Evolutionary conservation across 2,113 vertebrate species (phyloP), one percentile per base, ranked within the genome.

Genomic region (Poecilia latipinna): DNA sequence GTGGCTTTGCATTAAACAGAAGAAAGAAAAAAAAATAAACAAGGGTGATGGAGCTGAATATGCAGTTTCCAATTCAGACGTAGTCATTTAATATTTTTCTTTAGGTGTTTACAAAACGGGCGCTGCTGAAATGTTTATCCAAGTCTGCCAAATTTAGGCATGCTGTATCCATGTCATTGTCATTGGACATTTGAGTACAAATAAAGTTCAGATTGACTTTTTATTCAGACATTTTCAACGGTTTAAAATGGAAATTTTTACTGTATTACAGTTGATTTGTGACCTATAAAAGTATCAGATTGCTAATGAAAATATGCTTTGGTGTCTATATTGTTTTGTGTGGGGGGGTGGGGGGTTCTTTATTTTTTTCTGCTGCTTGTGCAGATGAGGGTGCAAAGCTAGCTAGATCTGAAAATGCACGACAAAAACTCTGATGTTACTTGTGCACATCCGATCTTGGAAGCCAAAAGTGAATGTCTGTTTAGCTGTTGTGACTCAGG

Each of bases 61-160:
- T n/a, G 5, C 73, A 77, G 73, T 35, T 77, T 73, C 12, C 26
- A 73, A 69, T 31, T 31, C 17, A 44, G 12, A 42, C 19, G 48
- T 29, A 12, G 44, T 74, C 51, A 10, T 57, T 57, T 57, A 19
- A 57, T 2, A 22, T 54, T 24, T 24, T 24, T 10, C 51, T 24
- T 57, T 10, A n/a, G 19, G 7, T 54, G 5, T n/a, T 57, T 57
- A 11, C 51, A 57, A 57, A 48, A 48, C 17, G 4, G 44, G 44
- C 5, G 44, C 15, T 19, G 44, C 19, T 48, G 44, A 42, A 42
- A 42, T 15, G 35, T 42, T 42, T 15, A 15, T 42, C 39, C 13
- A 42, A 15, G 12, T 42, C 13, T 42, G 11, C 39, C 4, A 24
- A 19, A 54, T 22, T 51, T 51, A 51, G 48, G 48, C 48, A 51